Conservation (phyloP, 1,140 invertebrate species). For the Macrobrachium rosenbergii region DNA sequence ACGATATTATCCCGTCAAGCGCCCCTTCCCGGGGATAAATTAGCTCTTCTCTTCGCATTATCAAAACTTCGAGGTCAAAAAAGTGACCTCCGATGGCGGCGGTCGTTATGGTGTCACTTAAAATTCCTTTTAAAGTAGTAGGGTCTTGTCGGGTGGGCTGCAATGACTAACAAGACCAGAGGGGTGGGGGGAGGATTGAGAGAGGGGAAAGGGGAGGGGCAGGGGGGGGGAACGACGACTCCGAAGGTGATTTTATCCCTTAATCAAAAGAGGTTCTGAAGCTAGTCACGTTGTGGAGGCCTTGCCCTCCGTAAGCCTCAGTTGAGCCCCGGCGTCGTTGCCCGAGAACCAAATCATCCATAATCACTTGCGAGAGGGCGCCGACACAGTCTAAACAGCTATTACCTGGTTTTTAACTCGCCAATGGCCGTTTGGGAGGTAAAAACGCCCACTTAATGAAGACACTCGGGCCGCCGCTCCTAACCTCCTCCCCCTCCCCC, state of each 20-base stretch:
- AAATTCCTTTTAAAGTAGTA: conserved; percentile 53
- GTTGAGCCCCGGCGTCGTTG: conserved; percentile 48
- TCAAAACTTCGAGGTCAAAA: no score
- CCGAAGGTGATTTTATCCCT: conserved; percentile 13
- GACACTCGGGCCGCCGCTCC: conserved; percentile 40
- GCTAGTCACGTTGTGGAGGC: conserved; percentile 38
- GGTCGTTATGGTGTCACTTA: conserved; percentile 42
- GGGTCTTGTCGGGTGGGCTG: neutral
- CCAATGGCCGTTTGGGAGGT: conserved; percentile 55
- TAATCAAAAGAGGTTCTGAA: conserved; percentile 43
- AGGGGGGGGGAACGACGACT: neutral
- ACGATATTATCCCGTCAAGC: no score
- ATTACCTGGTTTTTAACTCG: conserved; percentile 56
- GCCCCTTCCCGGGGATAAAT: no score
- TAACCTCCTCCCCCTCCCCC: neutral
- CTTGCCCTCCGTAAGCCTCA: conserved; percentile 9
- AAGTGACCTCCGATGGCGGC: neutral
- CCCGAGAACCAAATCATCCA: conserved; percentile 59
- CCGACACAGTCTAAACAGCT: conserved; percentile 60
- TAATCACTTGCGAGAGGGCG: conserved; percentile 56
- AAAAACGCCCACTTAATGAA: conserved; percentile 57
- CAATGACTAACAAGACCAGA: conserved; percentile 31
- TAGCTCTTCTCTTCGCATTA: no score
- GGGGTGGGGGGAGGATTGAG: neutral
- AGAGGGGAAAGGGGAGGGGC: neutral